A percentile compares a stretch with the other conserved stretches of the same genome.
phyloP scores from a whole-genome alignment of 2,888 invertebrate genomes.

The Beris morrisii region DNA sequence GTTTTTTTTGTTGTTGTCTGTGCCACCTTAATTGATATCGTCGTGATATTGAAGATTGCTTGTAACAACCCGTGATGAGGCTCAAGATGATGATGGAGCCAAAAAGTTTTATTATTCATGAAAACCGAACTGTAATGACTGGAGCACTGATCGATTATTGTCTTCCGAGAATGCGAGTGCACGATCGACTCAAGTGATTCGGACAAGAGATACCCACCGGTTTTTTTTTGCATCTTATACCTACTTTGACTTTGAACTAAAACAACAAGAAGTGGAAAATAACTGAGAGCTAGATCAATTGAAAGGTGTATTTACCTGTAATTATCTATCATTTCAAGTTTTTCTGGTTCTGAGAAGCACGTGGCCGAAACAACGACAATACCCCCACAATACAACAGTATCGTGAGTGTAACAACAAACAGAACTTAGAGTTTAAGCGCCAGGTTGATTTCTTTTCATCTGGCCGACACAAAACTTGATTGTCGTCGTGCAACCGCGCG shows the following conservation, averaged over 20 bases:
- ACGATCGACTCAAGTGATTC: neutral
- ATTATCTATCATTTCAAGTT: slow-evolving; percentile 31
- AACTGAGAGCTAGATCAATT: slow-evolving; percentile 11
- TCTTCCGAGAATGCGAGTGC: neutral
- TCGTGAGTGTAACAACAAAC: slow-evolving; percentile 10
- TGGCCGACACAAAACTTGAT: slow-evolving; percentile 18
- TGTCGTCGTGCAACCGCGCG: slow-evolving; percentile 11
- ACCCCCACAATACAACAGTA: slow-evolving; percentile 20
- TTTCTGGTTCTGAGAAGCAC: slow-evolving; percentile 25
- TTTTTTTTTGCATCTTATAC: too few relatives aligned
- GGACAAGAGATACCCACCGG: too few relatives aligned
- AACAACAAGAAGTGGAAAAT: too few relatives aligned
- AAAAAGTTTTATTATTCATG: neutral
- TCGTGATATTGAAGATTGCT: slow-evolving; percentile 10
- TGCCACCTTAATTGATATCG: slow-evolving; percentile 14
- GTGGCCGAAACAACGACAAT: slow-evolving; percentile 19
- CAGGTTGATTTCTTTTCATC: slow-evolving; percentile 10
- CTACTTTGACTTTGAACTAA: too few relatives aligned
- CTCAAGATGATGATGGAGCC: slow-evolving; percentile 10
- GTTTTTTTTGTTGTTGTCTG: neutral
- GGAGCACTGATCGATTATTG: slow-evolving; percentile 15
- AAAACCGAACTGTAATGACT: neutral
- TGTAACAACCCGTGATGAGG: neutral
- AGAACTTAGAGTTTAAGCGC: slow-evolving; percentile 19
- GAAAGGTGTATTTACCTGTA: slow-evolving; percentile 26